Evolutionary conservation across 2,888 invertebrate species (phyloP).

Genomic region (Drosophila ezoana): DNA sequence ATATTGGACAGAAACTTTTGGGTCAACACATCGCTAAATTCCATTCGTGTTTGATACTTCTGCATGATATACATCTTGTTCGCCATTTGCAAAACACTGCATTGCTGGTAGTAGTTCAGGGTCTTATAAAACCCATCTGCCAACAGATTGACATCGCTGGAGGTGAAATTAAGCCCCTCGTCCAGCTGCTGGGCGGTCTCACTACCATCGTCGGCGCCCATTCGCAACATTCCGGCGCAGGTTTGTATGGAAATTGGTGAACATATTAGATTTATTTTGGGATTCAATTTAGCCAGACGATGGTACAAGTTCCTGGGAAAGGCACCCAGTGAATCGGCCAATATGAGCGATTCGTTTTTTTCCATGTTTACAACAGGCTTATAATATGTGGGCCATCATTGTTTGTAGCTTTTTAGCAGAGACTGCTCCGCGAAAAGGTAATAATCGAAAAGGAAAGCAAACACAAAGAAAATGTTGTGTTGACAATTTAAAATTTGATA

Average conservation of each 20-base stretch:
- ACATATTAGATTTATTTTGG: conserved; percentile 42
- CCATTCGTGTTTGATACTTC: conserved; percentile 85
- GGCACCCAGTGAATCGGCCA: conserved; percentile 27
- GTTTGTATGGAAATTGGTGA: conserved; percentile 48
- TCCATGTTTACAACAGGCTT: conserved; percentile 4
- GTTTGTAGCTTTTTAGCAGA: neutral
- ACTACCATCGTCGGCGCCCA: conserved; percentile 36
- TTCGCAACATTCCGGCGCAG: conserved; percentile 53
- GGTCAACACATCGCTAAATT: conserved; percentile 86
- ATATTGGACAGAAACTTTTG: conserved; percentile 88
- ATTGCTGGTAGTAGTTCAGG: conserved; percentile 52
- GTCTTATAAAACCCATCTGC: conserved; percentile 42
- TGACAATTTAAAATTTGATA: too few relatives aligned
- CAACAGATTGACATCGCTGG: neutral
- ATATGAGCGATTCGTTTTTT: neutral
- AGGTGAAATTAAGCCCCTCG: conserved; percentile 36
- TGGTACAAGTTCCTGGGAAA: conserved; percentile 39
- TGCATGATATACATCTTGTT: conserved; percentile 89
- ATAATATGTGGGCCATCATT: neutral
- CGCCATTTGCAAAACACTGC: conserved; percentile 86
- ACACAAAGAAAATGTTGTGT: too few relatives aligned
- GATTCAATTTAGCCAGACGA: neutral
- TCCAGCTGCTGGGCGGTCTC: conserved; percentile 46
- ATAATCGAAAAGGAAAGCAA: too few relatives aligned
- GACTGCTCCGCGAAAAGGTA: too few relatives aligned